phyloP scores from a whole-genome alignment of 2,888 invertebrate species.

The Papilio elwesi region DNA sequence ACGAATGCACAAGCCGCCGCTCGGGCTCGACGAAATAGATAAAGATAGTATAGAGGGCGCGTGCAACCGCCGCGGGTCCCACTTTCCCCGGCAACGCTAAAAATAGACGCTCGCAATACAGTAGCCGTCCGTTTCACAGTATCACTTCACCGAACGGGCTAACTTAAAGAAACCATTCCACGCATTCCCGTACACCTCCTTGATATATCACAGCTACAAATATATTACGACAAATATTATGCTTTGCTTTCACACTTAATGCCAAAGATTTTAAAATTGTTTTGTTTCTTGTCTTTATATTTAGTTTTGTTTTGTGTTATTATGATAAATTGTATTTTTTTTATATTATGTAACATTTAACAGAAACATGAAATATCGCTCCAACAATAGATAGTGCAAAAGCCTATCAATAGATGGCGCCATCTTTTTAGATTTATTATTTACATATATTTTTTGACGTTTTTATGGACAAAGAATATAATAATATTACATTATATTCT shows the following conservation, averaged over 20 bases:
- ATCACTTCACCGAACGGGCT: slow-evolving; percentile 39
- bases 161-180: slow-evolving; percentile 38
- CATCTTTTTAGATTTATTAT: too few relatives aligned
- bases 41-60: slow-evolving; percentile 61
- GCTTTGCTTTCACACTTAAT: neutral
- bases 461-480: too few relatives aligned
- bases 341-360: too few relatives aligned
- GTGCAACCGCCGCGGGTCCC: slow-evolving; percentile 68
- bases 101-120: slow-evolving; percentile 78
- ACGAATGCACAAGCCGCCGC: slow-evolving; percentile 74
- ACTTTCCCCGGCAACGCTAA: slow-evolving; percentile 77
- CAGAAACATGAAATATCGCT: too few relatives aligned
- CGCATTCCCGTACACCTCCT: slow-evolving; percentile 19
- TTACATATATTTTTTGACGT: too few relatives aligned
- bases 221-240: slow-evolving; percentile 15
- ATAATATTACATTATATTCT: too few relatives aligned
- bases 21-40: slow-evolving; percentile 56
- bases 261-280: neutral
- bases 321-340: neutral
- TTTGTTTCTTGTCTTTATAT: neutral
- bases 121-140: slow-evolving; percentile 61
- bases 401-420: too few relatives aligned
- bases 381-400: too few relatives aligned
- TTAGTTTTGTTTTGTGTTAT: too few relatives aligned
- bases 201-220: slow-evolving; percentile 33